A percentile compares a stretch with the other conserved stretches of the same genome.
These are phyloP conservation scores for Oreochromis mossambicus DNA, from an alignment of 2,797 vertebrate species.

Conservation along the genomic window DNA sequence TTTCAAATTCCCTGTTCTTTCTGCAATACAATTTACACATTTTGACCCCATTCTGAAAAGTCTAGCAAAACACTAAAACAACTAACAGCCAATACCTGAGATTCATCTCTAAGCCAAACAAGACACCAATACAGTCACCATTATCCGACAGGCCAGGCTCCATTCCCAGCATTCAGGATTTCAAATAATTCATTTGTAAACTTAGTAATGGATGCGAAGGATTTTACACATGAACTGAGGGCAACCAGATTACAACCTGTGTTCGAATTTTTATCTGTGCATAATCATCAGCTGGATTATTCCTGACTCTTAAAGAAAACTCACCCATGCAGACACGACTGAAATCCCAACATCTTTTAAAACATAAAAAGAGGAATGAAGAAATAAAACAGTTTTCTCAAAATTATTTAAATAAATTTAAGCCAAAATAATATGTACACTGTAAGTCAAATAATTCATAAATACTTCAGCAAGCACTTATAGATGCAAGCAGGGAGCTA, in stretches of 20 bases:
- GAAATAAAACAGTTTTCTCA: neutral
- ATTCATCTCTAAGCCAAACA: neutral
- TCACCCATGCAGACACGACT: neutral
- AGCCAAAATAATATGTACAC: neutral
- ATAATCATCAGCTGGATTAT: neutral
- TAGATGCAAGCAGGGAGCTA: neutral
- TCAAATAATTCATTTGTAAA: neutral
- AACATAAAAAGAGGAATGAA: neutral
- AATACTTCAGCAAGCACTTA: neutral
- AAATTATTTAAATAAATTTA: neutral
- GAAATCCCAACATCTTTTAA: neutral
- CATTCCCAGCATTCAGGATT: neutral
- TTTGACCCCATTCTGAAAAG: neutral
- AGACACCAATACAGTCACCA: neutral
- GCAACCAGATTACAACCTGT: neutral
- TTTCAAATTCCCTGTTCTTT: neutral
- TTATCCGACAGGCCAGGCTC: neutral
- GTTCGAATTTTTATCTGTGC: neutral
- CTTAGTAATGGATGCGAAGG: neutral
- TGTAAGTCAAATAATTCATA: neutral
- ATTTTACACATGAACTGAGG: neutral
- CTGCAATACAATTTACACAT: neutral
- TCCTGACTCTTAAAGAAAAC: neutral
- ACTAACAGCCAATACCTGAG: constrained; percentile 32
- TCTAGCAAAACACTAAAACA: neutral